Evolutionary conservation across 2,113 vertebrate species (phyloP).

Genomic region (Odontesthes bonariensis): DNA sequence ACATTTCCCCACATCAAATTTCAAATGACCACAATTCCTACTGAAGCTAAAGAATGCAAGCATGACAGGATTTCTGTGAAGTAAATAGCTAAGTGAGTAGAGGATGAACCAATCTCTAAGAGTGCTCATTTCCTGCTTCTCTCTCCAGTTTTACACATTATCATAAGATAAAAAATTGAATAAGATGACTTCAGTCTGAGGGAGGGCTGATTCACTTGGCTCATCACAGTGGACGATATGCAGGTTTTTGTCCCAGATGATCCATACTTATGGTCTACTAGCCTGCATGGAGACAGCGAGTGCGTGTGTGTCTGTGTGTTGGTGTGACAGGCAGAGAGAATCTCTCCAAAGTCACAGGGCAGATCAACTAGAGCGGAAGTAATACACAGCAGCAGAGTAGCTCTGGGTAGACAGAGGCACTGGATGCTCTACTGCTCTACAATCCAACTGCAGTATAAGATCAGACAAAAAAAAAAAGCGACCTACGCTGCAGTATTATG

Average conservation of each 20-base stretch:
- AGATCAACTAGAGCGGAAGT: conserved; percentile 76
- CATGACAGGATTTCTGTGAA: background rate
- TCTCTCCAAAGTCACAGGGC: conserved; percentile 55
- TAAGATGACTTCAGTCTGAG: background rate
- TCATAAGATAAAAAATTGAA: background rate
- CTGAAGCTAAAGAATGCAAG: too few species aligned
- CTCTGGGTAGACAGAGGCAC: conserved; percentile 20
- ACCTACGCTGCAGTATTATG: background rate
- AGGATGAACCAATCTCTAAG: background rate
- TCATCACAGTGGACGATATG: conserved; percentile 2
- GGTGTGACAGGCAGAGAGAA: conserved; percentile 27
- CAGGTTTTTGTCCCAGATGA: conserved; percentile 31
- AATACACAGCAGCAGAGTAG: conserved; percentile 55
- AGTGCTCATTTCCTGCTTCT: background rate
- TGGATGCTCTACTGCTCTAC: conserved; percentile 5
- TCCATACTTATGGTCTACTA: conserved; percentile 28
- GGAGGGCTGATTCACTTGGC: background rate
- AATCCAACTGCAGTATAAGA: background rate
- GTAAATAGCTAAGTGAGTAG: background rate
- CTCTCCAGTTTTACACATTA: background rate
- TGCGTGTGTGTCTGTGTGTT: conserved; percentile 10
- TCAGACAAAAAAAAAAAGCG: background rate
- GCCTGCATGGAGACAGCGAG: conserved; percentile 36
- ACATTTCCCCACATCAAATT: background rate
- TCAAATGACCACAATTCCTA: background rate